phyloP scores from a whole-genome alignment of 2,797 vertebrate genomes.

The Enteromius viviparus region DNA sequence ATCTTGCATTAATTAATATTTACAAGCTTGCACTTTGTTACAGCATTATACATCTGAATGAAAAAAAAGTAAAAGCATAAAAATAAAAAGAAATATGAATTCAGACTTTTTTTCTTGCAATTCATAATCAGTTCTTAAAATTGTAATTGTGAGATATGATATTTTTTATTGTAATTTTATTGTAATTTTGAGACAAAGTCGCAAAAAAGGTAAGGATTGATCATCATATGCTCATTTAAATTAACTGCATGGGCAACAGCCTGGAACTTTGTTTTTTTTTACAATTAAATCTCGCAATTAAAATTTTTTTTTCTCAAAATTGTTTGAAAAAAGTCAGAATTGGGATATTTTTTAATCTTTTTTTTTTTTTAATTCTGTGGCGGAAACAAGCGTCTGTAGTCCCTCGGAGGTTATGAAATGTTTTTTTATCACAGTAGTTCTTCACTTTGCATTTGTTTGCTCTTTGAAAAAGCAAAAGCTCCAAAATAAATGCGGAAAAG shows the following conservation, averaged over 20 bases:
- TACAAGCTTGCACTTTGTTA: not conserved
- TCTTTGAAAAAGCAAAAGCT: not conserved
- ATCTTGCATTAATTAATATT: not conserved
- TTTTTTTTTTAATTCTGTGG: not conserved
- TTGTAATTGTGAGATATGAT: not conserved
- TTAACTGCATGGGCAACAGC: slow-evolving; percentile 53
- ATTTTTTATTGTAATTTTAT: no score
- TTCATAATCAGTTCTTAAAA: not conserved
- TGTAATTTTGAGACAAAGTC: no score
- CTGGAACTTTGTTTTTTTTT: not conserved
- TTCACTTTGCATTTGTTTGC: not conserved
- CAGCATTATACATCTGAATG: not conserved
- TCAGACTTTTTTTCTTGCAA: not conserved
- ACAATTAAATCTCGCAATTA: not conserved
- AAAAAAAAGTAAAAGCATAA: not conserved
- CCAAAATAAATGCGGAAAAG: not conserved
- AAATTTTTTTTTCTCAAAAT: not conserved
- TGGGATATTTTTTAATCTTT: not conserved
- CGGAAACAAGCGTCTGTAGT: not conserved
- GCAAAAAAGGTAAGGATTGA: slow-evolving; percentile 60
- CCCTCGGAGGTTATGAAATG: not conserved
- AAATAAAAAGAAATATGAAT: not conserved
- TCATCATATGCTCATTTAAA: slow-evolving; percentile 63
- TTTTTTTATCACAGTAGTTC: not conserved
- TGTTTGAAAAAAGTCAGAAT: not conserved